Base-by-base conservation (phyloP, 2,113 vertebrate genomes). In the Colaptes auratus region DNA sequence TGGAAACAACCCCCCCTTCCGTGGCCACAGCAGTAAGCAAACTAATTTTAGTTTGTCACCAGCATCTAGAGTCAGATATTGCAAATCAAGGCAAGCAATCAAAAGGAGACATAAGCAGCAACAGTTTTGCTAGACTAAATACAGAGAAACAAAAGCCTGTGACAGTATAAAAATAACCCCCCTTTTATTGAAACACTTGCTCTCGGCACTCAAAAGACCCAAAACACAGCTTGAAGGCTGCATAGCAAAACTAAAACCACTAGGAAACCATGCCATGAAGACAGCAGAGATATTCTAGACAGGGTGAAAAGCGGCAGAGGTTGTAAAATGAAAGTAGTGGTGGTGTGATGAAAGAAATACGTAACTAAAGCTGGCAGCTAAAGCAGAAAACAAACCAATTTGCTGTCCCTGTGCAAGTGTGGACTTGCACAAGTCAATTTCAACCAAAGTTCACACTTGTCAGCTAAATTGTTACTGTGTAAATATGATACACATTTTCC, bases 31-130 rank as follows among this genome's bases (percentile, higher is more conserved):
- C 33, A 92, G 9, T 53, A 83, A 86, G 82, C 33, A 88, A 60
- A 30, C 21, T 89, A 92, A 95, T 86, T 89, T 92, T 90, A 96
- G 90, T 77, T 65, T 78, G n/a, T 25, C 48, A 86, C 18, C 61
- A 90, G 30, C 35, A 90, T 75, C 35, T 66, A 72, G 15, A 86
- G 44, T 46, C 65, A 93, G 39, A 80, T 61, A 69, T 6, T 79
- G 39, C 70, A 84, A 92, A 72, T 81, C 42, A 72, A 84, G 33
- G 42, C 48, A 78, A 78, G 44, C 50, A 82, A 61, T 21, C 66
- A 85, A 73, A 92, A 81, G 61, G 15, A 90, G 63, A 76, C 18
- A 58, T 6, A 75, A 82, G 46, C 56, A 88, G 3, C 25, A 92
- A 61, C 44, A 82, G 30, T 91, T 89, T 23, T 79, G 14, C 24